Evolutionary conservation across 2,797 vertebrate genomes (phyloP), one percentile per base, ranked within the genome.

Genomic region (Otolemur crassicaudatus): DNA sequence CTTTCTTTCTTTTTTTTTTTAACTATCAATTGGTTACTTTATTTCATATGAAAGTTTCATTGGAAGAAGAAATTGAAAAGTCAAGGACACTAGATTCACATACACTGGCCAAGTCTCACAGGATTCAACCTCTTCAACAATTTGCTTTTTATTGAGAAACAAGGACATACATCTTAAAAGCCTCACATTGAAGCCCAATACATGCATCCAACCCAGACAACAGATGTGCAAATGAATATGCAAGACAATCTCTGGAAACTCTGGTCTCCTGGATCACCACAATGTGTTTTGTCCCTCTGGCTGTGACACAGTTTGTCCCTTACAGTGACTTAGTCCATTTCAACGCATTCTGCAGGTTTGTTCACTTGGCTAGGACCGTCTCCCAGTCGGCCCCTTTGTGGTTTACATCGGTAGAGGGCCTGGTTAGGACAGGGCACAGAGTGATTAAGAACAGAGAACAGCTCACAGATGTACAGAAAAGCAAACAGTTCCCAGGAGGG

Each of bases 41-140:
- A 98, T 98, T 98, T 98, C 94, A 98, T 98, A 98, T 95, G 97
- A 98, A 98, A 98, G 98, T 97, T 96, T 98, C 98, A 98, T 95
- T 31, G 13, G 95, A 98, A 97, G 92, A 97, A 98, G 97, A 98
- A 95, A 97, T 65, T 85, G 96, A 97, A 98, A 98, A 98, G 98
- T 98, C 95, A 93, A 98, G 98, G 97, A 97, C 97, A 96, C 97
- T 53, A 49, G 96, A 97, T 97, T 95, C 88, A 58, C 98, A 97
- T 96, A 90, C 79, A 92, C 97, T 97, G 97, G 97, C 98, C 98
- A 96, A 97, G 93, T 97, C 70, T 79, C 98, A 98, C 97, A 95
- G 97, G 96, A 82, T 53, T 53, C 14, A 53, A 53, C 49, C 49
- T 53, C 49, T 53, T 53, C 49, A 53, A 53, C 14, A 53, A 14